Evolutionary conservation across 1,140 invertebrate genomes (phyloP).

Genomic region (Macrotrachela quadricornifera): DNA sequence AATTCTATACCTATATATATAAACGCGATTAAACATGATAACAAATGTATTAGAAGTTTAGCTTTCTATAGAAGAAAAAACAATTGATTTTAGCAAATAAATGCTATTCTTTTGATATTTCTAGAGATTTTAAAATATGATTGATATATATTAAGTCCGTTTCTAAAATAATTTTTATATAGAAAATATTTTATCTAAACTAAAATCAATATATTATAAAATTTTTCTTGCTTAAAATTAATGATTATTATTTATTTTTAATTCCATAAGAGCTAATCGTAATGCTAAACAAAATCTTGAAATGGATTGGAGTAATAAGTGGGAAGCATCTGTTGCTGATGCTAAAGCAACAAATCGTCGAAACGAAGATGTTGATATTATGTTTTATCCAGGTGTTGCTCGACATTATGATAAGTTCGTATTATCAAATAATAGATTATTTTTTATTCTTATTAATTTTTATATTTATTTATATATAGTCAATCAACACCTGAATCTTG

Average conservation of each 20-base stretch:
- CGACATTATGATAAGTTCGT: conserved; percentile 31
- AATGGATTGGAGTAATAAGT: conserved; percentile 69
- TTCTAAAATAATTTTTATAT: too few species aligned
- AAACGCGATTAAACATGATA: too few species aligned
- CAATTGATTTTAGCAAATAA: too few species aligned
- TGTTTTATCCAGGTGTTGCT: conserved; percentile 29
- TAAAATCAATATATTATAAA: too few species aligned
- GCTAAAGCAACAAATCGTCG: conserved; percentile 18
- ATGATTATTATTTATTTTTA: conserved; percentile 5
- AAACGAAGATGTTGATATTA: conserved; percentile 28
- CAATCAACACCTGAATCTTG: conserved; percentile 32
- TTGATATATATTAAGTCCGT: too few species aligned
- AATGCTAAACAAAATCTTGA: conserved; percentile 54
- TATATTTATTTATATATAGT: conserved; percentile 10
- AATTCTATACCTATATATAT: too few species aligned
- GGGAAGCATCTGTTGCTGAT: conserved; percentile 53
- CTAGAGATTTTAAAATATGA: too few species aligned
- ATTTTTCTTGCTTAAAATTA: neutral
- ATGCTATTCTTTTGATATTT: too few species aligned
- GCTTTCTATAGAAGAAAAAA: too few species aligned
- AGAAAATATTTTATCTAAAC: too few species aligned
- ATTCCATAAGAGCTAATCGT: conserved; percentile 38
- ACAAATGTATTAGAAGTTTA: too few species aligned
- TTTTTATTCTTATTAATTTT: neutral
- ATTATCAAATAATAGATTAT: neutral